A percentile compares a stretch with the other conserved stretches of the same genome.
Conservation (phyloP, 2,888 invertebrate species). For the Ditylenchus weischeri region DNA sequence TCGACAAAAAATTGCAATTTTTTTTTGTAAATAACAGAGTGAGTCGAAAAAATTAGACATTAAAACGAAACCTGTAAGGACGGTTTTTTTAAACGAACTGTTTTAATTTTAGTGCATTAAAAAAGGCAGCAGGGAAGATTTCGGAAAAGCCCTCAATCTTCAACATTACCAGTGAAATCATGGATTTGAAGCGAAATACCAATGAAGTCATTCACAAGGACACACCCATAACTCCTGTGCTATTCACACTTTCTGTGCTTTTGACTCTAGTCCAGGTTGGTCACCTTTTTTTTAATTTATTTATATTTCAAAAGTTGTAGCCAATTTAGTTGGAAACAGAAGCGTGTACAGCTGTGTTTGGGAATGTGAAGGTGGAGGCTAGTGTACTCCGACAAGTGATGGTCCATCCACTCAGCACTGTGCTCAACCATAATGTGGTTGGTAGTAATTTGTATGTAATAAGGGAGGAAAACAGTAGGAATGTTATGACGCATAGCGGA, state of each 20-base stretch:
- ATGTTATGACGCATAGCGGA: too few species aligned
- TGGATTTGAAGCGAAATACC: conserved; percentile 4
- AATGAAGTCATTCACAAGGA: conserved; percentile 20
- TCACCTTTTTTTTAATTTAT: not conserved
- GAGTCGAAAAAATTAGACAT: too few species aligned
- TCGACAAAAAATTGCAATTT: too few species aligned
- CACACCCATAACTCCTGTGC: conserved; percentile 22
- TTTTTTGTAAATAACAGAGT: too few species aligned
- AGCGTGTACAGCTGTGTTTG: conserved; percentile 33
- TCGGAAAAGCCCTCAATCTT: conserved; percentile 16
- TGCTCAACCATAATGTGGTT: conserved; percentile 26
- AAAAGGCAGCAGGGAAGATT: conserved; percentile 35
- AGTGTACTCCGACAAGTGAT: conserved; percentile 37
- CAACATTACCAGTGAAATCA: too few species aligned
- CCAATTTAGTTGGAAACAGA: conserved; percentile 40
- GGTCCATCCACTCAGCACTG: conserved; percentile 27
- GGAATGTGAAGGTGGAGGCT: conserved; percentile 36
- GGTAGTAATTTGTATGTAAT: too few species aligned
- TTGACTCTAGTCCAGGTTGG: conserved; percentile 32
- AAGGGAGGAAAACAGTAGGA: too few species aligned
- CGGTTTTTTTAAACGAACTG: too few species aligned
- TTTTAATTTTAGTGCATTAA: conserved; percentile 30
- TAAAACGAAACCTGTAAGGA: too few species aligned
- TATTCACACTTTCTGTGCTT: conserved; percentile 30
- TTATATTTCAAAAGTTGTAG: not conserved